These are phyloP conservation scores for Cantharis rustica DNA, from an alignment of 2,888 invertebrate species.

Conservation along the genomic window DNA sequence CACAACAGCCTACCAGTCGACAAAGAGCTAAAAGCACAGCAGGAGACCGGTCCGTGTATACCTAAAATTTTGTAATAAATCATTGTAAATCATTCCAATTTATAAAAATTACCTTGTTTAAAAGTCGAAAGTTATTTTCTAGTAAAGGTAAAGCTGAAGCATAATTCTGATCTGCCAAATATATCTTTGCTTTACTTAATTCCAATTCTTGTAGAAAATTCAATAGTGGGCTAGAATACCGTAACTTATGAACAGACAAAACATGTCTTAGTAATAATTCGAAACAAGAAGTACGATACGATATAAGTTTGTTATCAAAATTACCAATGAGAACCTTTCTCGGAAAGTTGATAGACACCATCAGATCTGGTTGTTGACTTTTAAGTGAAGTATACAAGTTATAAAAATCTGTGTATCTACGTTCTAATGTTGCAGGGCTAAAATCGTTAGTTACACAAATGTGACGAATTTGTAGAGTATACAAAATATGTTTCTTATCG, in stretches of 20 bases:
- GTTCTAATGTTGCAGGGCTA: constrained; percentile 68
- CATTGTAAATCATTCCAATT: neutral
- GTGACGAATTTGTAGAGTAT: constrained; percentile 68
- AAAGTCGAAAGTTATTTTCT: constrained; percentile 70
- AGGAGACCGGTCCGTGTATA: constrained; percentile 70
- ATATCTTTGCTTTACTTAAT: constrained; percentile 63
- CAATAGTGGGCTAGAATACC: constrained; percentile 63
- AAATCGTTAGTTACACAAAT: constrained; percentile 63
- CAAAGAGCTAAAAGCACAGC: constrained; percentile 70
- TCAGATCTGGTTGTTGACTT: constrained; percentile 61
- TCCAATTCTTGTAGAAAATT: constrained; percentile 71
- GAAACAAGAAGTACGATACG: constrained; percentile 67
- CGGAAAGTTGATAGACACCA: constrained; percentile 65
- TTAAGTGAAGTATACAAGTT: constrained; percentile 67
- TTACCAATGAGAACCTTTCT: constrained; percentile 73
- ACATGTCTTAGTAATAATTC: constrained; percentile 65
- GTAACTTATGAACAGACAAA: constrained; percentile 60
- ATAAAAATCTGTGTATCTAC: constrained; percentile 75
- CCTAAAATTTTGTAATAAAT: constrained; percentile 42
- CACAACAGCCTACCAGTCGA: constrained; percentile 67
- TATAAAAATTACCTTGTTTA: constrained; percentile 59
- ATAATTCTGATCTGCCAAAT: constrained; percentile 64
- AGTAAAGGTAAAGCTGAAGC: constrained; percentile 66
- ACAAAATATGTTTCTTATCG: constrained; percentile 73
- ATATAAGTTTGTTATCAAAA: constrained; percentile 70